Conservation (phyloP, 2,113 vertebrate genomes). For the Hippocampus zosterae region DNA sequence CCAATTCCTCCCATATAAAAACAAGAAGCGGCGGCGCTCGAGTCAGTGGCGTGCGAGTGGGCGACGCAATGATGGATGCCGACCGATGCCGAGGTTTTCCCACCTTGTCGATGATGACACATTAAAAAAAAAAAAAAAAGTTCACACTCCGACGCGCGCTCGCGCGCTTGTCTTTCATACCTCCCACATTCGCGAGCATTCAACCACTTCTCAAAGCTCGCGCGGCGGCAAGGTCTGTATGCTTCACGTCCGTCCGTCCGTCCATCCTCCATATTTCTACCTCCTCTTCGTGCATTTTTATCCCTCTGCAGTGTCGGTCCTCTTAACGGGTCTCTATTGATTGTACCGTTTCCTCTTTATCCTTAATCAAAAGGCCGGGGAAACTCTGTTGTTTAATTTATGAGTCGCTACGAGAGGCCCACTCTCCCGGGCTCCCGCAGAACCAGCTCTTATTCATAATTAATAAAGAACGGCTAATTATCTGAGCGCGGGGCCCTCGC, state of each 20-base stretch:
- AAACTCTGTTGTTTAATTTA: slow-evolving; percentile 73
- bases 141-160: slow-evolving; percentile 15
- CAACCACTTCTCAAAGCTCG: slow-evolving; percentile 7
- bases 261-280: slow-evolving; percentile 2
- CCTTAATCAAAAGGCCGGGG: slow-evolving; percentile 73
- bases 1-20: neutral
- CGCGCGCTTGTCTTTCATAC: slow-evolving; percentile 11
- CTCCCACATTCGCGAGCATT: slow-evolving; percentile 8
- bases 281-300: slow-evolving; percentile 22
- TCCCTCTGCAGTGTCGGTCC: slow-evolving; percentile 44
- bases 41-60: slow-evolving; percentile 45
- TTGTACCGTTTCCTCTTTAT: slow-evolving; percentile 69
- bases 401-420: slow-evolving; percentile 58
- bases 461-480: slow-evolving; percentile 69
- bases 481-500: slow-evolving; percentile 32
- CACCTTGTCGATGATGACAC: slow-evolving; percentile 40
- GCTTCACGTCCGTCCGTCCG: neutral
- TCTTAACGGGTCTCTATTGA: slow-evolving; percentile 66
- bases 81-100: slow-evolving; percentile 41
- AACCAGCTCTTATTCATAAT: slow-evolving; percentile 64
- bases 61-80: slow-evolving; percentile 41
- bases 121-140: slow-evolving; percentile 14
- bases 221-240: neutral
- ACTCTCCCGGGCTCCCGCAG: slow-evolving; percentile 61
- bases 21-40: neutral